Base-by-base conservation (phyloP, 2,113 vertebrate genomes). In the Actenoides lindsayi region DNA sequence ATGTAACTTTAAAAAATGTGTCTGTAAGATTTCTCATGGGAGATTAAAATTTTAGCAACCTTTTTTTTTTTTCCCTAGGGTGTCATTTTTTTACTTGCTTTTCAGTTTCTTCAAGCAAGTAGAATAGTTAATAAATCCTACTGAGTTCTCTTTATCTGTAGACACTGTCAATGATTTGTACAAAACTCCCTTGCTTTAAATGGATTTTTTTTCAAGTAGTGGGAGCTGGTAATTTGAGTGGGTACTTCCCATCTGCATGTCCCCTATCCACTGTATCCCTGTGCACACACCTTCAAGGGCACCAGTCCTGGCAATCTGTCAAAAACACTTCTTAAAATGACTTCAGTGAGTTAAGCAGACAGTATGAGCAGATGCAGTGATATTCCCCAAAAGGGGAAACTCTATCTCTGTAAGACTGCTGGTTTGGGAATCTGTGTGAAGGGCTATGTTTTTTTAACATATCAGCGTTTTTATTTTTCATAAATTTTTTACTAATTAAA, bases 241-340 rank as follows among this genome's bases (percentile, higher is more conserved):
- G 33, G 11, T 71, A 24, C 30, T 94, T 80, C 83, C 69, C 65
- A 28, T 35, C 73, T 78, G 35, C n/a, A 48, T 63, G 30, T 63
- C 81, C n/a, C 2, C 1, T 73, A 76, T 39, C 53, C 62, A 41
- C 16, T 11, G 5, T 19, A 79, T 57, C 44, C 57, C 77, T n/a
- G 10, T 21, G 67, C 65, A n/a, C 20, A 9, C 0, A 0, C 50
- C 67, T 90, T 65, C 91, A 95, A 90, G 93, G 96, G 86, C 83
- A 90, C 54, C 41, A 67, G 46, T 42, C 59, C 73, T 87, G 91
- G 83, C 93, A 87, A 13, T 30, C 50, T 54, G 46, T 59, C 87
- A 88, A 41, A 54, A 85, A 50, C 70, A 50, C 70, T 63, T 90
- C 78, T 89, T 53, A 51, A 92, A 83, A 42, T 81, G 0, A 64